phyloP scores from a whole-genome alignment of 30 jellyfish, hydroid and myxozoan species.

The Aurelia sp. region DNA sequence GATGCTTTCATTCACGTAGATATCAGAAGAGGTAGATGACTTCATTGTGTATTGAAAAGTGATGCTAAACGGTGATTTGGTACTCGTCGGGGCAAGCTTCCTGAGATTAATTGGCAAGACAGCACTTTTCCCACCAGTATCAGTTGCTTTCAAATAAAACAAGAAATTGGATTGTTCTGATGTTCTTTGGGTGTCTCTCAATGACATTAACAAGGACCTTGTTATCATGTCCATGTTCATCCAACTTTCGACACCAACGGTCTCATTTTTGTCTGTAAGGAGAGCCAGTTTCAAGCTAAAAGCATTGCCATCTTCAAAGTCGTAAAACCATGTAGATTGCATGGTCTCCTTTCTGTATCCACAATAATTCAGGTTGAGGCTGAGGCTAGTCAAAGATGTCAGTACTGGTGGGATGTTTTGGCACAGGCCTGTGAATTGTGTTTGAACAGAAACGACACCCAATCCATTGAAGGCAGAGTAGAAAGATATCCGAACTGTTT shows the following conservation, averaged over 20 bases:
- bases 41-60: slow-evolving; percentile 45
- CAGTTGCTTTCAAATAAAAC: slow-evolving; percentile 67
- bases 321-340: slow-evolving; percentile 71
- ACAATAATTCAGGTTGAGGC: slow-evolving; percentile 39
- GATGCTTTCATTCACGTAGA: slow-evolving; percentile 54
- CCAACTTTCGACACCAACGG: slow-evolving; percentile 59
- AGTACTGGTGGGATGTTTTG: slow-evolving; percentile 79
- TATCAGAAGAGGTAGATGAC: neutral
- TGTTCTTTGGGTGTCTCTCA: slow-evolving; percentile 51
- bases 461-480: slow-evolving; percentile 51
- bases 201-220: slow-evolving; percentile 21
- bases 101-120: slow-evolving; percentile 9
- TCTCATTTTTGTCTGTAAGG: slow-evolving; percentile 22
- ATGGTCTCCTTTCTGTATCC: slow-evolving; percentile 64
- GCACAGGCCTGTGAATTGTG: slow-evolving; percentile 78
- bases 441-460: slow-evolving; percentile 54
- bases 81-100: neutral
- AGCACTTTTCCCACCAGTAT: slow-evolving; percentile 41
- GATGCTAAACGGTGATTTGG: slow-evolving; percentile 58
- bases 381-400: slow-evolving; percentile 29
- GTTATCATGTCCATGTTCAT: slow-evolving; percentile 35
- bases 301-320: slow-evolving; percentile 82
- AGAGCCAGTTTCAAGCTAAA: slow-evolving; percentile 35
- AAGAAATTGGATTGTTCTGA: neutral
- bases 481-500: slow-evolving; percentile 50